Evolutionary conservation across 1,140 invertebrate genomes (phyloP), one percentile per base, ranked within the genome.

Genomic region (Diploscapter pachys): DNA sequence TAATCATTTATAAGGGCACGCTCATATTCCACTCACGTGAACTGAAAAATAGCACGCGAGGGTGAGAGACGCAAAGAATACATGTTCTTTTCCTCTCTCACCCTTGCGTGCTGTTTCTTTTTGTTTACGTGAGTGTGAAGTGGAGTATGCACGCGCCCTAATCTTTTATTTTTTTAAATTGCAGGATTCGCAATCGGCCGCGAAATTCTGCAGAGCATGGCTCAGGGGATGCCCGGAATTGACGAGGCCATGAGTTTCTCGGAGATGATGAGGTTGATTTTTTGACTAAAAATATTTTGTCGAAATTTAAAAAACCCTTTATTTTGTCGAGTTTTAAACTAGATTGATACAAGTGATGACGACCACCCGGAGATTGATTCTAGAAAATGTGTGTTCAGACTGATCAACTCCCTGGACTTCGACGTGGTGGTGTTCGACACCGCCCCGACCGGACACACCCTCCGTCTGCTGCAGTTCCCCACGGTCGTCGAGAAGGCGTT

Each of bases 241-340:
- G 97, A 99, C 89, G 95, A 98, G 87, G 94, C 96, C 59, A 98
- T 99, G 93, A 98, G 95, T 85, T 99, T 98, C 89, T 93, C 95
- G 9, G 96, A 99, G 90, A 96, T 99, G 52, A 97, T 98, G 93
- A 97, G 94, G 91, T 92, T 89, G 50, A 65, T 62, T 63, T 53
- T 3, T 63, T 59, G 8, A 78, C 78, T 61, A 49, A 48, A 4
- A 51, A 49, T 51, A 63, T 2, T 52, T 9, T 68, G 4, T 5
- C 54, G 4, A 59, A 73, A 9, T 50, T n/a, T 31, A 57, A 11
- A 13, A 3, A 4, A 55, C 66, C 52, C 64, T 63, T 61, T 11
- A 78, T 4, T 77, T 51, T 73, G 11, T 62, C 62, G 51, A 54
- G 3, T 8, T n/a, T 63, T 2, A 57, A 56, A 82, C 54, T 72